phyloP scores from a whole-genome alignment of 2,888 invertebrate species.

The Plagodis dolabraria region DNA sequence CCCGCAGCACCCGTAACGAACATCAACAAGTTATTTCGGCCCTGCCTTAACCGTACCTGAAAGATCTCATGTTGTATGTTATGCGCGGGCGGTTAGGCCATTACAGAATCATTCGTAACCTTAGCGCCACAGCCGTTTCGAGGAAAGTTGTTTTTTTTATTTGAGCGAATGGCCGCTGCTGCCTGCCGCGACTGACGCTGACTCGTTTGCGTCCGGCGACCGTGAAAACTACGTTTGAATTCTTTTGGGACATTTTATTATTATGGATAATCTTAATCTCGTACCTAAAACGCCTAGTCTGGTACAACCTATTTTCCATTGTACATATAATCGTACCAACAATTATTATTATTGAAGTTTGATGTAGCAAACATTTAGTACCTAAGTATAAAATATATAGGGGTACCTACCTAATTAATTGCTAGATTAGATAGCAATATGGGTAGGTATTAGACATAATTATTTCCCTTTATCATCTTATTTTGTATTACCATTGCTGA shows the following conservation, averaged over 20 bases:
- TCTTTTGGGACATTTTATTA: not conserved
- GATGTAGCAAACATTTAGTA: too few species aligned
- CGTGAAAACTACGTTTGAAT: slow-evolving; percentile 68
- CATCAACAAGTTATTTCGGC: slow-evolving; percentile 85
- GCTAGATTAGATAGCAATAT: too few species aligned
- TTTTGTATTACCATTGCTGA: too few species aligned
- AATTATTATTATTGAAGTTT: too few species aligned
- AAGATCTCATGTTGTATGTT: slow-evolving; percentile 66
- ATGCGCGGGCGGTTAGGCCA: slow-evolving; percentile 56
- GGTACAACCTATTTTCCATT: too few species aligned
- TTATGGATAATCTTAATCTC: too few species aligned
- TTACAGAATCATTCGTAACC: slow-evolving; percentile 53
- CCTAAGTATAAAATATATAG: too few species aligned
- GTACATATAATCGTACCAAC: too few species aligned
- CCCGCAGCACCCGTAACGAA: slow-evolving; percentile 71
- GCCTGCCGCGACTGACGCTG: slow-evolving; percentile 71
- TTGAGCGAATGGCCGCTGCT: slow-evolving; percentile 68
- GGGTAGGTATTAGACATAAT: too few species aligned
- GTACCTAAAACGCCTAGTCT: too few species aligned
- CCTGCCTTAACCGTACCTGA: slow-evolving; percentile 56
- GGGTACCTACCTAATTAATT: too few species aligned
- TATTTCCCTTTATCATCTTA: too few species aligned
- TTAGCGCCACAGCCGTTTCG: slow-evolving; percentile 83
- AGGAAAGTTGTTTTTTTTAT: slow-evolving; percentile 81
- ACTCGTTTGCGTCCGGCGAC: slow-evolving; percentile 73